phyloP scores from a whole-genome alignment of 1,140 invertebrate genomes.

The Philopotamus ludificatus region DNA sequence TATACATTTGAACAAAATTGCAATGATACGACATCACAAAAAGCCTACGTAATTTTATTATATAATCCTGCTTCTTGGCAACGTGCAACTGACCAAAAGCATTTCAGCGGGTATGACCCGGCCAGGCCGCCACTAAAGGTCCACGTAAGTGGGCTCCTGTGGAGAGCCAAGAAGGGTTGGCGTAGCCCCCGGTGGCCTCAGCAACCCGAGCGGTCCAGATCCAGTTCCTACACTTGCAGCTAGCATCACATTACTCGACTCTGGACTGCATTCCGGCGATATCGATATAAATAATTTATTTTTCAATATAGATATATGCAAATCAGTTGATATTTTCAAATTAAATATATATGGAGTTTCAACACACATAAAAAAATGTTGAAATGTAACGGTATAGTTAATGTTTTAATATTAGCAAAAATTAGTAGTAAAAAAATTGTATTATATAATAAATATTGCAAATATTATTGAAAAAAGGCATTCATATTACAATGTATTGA shows the following conservation, averaged over 20 bases:
- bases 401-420: neutral
- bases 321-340: neutral
- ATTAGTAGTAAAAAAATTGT: neutral
- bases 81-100: constrained; percentile 35
- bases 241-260: constrained; percentile 63
- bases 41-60: too few relatives aligned
- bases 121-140: constrained; percentile 79
- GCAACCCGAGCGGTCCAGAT: constrained; percentile 59
- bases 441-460: neutral
- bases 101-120: constrained; percentile 57
- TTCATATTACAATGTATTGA: constrained; percentile 7
- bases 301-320: constrained; percentile 40
- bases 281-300: too few relatives aligned
- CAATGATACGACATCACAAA: constrained; percentile 39
- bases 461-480: neutral
- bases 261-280: constrained; percentile 53
- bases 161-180: constrained; percentile 68
- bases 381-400: neutral
- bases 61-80: neutral
- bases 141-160: constrained; percentile 89
- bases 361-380: neutral
- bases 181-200: constrained; percentile 54
- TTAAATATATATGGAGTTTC: neutral
- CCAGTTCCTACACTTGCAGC: constrained; percentile 61
- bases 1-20: too few relatives aligned